Evolutionary conservation across 2,888 invertebrate genomes (phyloP).

Genomic region (Agonum fuliginosum): DNA sequence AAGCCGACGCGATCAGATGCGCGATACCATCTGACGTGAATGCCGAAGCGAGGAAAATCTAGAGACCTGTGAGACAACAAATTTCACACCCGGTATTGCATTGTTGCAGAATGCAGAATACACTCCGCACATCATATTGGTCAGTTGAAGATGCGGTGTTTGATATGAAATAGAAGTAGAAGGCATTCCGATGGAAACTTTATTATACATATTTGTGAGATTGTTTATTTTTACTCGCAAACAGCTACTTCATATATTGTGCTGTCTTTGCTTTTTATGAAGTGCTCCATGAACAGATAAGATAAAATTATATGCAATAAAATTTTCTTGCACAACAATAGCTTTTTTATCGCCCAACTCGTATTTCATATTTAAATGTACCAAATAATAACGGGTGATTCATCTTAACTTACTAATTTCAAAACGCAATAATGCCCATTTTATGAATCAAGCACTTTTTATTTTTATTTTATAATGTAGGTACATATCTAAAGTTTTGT

Average conservation of each 20-base stretch:
- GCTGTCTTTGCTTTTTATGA: conserved; percentile 5
- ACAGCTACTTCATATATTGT: background rate
- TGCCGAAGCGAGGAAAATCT: conserved; percentile 27
- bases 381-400: too few relatives aligned
- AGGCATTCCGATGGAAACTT: conserved; percentile 20
- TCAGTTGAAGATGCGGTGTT: conserved; percentile 3
- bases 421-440: too few relatives aligned
- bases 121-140: conserved; percentile 40
- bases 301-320: background rate
- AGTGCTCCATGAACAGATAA: too few relatives aligned
- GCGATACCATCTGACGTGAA: conserved; percentile 43
- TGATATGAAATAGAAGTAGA: conserved; percentile 1
- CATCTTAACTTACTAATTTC: too few relatives aligned
- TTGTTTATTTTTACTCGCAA: conserved; percentile 11
- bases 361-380: too few relatives aligned
- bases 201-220: conserved; percentile 17
- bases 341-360: background rate
- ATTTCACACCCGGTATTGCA: conserved; percentile 47
- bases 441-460: too few relatives aligned
- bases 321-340: background rate
- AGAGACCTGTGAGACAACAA: conserved; percentile 46
- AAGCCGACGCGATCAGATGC: conserved; percentile 38
- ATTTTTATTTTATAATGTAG: too few relatives aligned
- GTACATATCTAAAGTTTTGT: too few relatives aligned
- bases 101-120: conserved; percentile 44